Conservation (phyloP, 2,113 vertebrate genomes). For the Leptocoma aspasia region DNA sequence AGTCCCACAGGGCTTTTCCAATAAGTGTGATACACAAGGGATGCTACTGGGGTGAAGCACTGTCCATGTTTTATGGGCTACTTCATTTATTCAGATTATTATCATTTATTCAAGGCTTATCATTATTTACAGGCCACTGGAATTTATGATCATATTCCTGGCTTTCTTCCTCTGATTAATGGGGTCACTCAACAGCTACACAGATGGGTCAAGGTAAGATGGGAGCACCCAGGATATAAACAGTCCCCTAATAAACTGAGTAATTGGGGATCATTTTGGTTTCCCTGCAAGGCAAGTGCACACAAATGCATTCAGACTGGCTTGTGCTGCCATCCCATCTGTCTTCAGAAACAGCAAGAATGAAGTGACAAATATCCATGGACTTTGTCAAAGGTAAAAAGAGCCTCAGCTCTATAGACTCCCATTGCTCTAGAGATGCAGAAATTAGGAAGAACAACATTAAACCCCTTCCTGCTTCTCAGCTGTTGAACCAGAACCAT, state of each 20-base stretch:
- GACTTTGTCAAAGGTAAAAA: neutral
- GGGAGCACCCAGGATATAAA: neutral
- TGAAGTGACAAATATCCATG: rapidly evolving
- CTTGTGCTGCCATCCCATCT: neutral
- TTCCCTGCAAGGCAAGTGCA: neutral
- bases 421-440: neutral
- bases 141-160: neutral
- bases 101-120: neutral
- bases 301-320: too few species aligned
- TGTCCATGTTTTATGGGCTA: neutral
- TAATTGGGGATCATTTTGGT: neutral
- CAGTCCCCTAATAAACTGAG: neutral
- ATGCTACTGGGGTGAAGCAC: neutral
- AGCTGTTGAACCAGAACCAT: neutral
- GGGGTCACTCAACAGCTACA: neutral
- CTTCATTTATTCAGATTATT: neutral
- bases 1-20: neutral
- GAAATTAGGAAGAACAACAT: neutral
- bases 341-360: neutral
- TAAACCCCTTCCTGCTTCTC: neutral
- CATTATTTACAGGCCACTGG: neutral
- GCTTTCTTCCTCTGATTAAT: neutral
- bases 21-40: neutral
- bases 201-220: neutral
- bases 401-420: neutral